Base-by-base conservation (phyloP, 2,113 vertebrate genomes). In the Lutjanus erythropterus region DNA sequence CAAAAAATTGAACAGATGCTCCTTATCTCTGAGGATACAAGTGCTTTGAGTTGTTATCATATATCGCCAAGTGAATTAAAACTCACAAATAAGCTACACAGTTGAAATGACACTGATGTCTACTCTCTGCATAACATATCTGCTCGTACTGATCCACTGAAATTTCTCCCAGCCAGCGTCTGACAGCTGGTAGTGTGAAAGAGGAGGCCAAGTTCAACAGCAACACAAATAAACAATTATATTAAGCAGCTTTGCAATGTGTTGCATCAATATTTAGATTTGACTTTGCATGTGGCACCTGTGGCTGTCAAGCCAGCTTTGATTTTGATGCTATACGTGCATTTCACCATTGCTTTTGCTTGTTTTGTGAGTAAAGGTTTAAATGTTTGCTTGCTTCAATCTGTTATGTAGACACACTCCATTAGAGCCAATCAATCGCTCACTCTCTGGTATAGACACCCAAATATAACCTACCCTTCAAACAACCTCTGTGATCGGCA, bases 1-100 rank as follows among this genome's bases (percentile, higher is more conserved):
- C 23, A 35, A 39, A 78, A 70, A 19, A 71, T 35, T 69, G 44
- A 83, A 67, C 77, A 86, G 27, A 68, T 83, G 68, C 70, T 76
- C 1, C 70, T 66, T 61, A 55, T 73, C 50, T 60, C 75, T 27
- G 33, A 67, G 71, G 33, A 59, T 56, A 56, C 44, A 52, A 52
- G 21, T 47, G 46, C 61, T 69, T 65, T 52, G 8, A 71, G 72
- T 52, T 50, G 23, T 50, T 71, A 14, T 21, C 9, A 31, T 31
- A 0, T 9, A 25, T 11, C 23, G 37, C 21, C n/a, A 46, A n/a
- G 27, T 27, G 2, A 23, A 68, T 23, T 76, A 23, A 53, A 88
- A 46, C 21, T 46, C 35, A 65, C 15, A 41, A n/a, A 39, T 73
- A 46, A 60, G 47, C 14, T 23, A 50, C 21, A 47, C 19, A 52